Evolutionary conservation across 2,888 invertebrate genomes (phyloP), one percentile per base, ranked within the genome.

Genomic region (Macrosiphum euphorbiae): DNA sequence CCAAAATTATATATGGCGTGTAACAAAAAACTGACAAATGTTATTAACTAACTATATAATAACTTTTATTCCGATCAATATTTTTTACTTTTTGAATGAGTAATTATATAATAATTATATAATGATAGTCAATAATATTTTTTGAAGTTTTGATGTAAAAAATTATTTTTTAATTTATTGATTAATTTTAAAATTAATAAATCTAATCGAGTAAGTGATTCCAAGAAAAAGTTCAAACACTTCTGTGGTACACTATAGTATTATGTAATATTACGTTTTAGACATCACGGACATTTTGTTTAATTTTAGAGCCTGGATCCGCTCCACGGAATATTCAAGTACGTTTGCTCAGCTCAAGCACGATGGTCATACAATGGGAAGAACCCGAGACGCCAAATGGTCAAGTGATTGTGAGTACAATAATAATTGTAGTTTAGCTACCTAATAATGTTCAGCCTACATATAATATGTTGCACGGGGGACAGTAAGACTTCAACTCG

Each of bases 301-400:
- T 86, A 47, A 86, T 86, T 44, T 2, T 96, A 99, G 99, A 98
- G 97, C 99, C 99, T 95, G 99, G 99, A 95, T 98, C 98, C 95
- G 98, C 99, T 92, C 99, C 99, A 13, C 97, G 98, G 95, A 98
- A 99, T 96, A 98, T 99, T 85, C 98, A 98, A 96, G 99, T 98
- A 92, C 97, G 98, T 92, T 98, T 99, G 13, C 97, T 99, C 95
- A 99, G 98, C 96, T 98, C 99, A 92, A 98, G 98, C 96, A 99
- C 99, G 78, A 98, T 99, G 97, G 98, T 99, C 94, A 98, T 99
- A 95, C 98, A 99, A 95, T 99, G 99, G 99, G 98, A 98, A 95
- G 99, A 99, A 96, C 99, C 99, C 41, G 99, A 99, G 96, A 98
- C 98, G 94, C 99, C 99, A 90, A 99, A 99, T 96, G 99, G 99